phyloP scores from a whole-genome alignment of 2,888 invertebrate genomes.

The Mesorhabditis sp. region DNA sequence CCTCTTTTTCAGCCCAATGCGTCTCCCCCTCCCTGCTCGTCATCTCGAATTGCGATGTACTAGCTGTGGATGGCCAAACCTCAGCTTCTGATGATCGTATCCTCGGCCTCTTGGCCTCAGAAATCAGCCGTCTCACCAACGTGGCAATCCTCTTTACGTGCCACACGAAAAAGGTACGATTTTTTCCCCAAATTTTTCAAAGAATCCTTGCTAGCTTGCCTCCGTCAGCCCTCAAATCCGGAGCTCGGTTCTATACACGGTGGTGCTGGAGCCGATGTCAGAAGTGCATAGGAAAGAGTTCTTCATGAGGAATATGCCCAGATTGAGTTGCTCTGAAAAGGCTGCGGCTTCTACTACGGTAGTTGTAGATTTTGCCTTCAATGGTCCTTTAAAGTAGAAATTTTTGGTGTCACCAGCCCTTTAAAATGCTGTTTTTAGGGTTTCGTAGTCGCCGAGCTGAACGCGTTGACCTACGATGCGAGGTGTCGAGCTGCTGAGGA shows the following conservation, averaged over 20 bases:
- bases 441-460: slow-evolving; percentile 41
- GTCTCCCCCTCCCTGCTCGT: slow-evolving; percentile 27
- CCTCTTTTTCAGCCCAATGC: slow-evolving; percentile 14
- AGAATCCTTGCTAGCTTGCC: slow-evolving; percentile 13
- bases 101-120: neutral
- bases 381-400: neutral
- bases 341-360: slow-evolving; percentile 32
- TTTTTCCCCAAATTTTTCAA: neutral
- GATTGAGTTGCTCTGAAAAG: slow-evolving; percentile 11
- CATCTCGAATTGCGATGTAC: slow-evolving; percentile 25
- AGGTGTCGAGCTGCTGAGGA: slow-evolving; percentile 9
- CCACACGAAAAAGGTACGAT: slow-evolving; percentile 18
- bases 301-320: slow-evolving; percentile 10
- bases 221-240: slow-evolving; percentile 12
- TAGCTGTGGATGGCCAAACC: slow-evolving; percentile 22
- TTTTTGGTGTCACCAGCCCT: neutral
- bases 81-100: neutral
- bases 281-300: slow-evolving; percentile 29
- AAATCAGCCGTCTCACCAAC: slow-evolving; percentile 9
- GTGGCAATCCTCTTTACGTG: slow-evolving; percentile 35
- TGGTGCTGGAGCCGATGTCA: slow-evolving; percentile 23
- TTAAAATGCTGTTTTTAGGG: slow-evolving; percentile 32
- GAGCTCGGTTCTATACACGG: slow-evolving; percentile 24
- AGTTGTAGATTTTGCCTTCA: neutral
- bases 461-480: slow-evolving; percentile 32